Evolutionary conservation across 2,113 vertebrate genomes (phyloP).

Genomic region (Eublepharis macularius): DNA sequence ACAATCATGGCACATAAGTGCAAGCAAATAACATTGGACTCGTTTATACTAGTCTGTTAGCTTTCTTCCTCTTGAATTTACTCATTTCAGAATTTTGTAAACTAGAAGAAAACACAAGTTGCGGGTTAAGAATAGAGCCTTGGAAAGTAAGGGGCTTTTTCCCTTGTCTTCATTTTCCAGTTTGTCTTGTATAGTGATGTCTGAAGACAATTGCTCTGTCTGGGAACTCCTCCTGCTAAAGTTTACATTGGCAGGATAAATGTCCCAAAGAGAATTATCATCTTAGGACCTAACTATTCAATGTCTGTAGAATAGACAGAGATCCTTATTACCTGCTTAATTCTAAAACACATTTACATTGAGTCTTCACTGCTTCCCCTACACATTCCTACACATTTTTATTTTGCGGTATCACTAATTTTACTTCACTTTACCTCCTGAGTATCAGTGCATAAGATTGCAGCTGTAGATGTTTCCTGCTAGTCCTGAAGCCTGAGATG

Average conservation of each 20-base stretch:
- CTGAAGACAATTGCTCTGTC: too few relatives aligned
- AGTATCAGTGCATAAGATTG: neutral
- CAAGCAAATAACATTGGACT: neutral
- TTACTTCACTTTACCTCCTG: neutral
- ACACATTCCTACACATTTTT: neutral
- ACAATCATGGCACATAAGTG: fast-evolving
- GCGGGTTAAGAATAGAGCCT: too few relatives aligned
- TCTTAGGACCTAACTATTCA: too few relatives aligned
- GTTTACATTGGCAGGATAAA: too few relatives aligned
- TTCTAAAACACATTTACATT: neutral
- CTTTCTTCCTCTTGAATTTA: neutral
- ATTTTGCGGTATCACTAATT: neutral
- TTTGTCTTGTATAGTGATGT: too few relatives aligned
- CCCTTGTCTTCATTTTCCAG: neutral
- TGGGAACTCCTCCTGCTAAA: too few relatives aligned
- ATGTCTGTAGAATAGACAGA: neutral
- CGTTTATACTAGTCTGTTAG: neutral
- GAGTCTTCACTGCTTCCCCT: neutral
- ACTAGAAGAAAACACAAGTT: neutral
- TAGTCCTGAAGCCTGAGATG: too few relatives aligned
- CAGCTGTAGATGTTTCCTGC: too few relatives aligned
- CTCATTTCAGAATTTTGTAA: neutral
- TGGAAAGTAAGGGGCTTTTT: neutral
- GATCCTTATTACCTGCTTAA: neutral
- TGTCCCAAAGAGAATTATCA: too few relatives aligned